phyloP scores from a whole-genome alignment of 2,113 vertebrate species.

The Rhabdomys dilectus region DNA sequence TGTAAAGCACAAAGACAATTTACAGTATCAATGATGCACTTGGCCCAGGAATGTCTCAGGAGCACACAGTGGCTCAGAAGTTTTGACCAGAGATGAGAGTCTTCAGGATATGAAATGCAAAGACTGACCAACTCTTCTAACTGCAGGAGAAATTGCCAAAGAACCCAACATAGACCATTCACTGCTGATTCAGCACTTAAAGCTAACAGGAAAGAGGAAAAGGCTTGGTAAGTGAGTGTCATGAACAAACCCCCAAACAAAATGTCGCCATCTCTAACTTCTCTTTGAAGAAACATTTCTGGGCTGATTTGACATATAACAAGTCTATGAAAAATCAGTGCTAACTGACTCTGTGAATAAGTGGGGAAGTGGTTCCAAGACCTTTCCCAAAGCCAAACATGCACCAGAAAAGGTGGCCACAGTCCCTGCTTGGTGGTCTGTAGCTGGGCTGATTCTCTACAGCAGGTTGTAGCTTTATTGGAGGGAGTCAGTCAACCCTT shows the following conservation, averaged over 20 bases:
- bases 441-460: background rate
- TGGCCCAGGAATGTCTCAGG: background rate
- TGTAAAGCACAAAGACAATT: background rate
- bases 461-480: too few species aligned
- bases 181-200: background rate
- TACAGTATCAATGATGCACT: too few species aligned
- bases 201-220: background rate
- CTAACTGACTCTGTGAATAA: background rate
- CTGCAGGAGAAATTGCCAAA: background rate
- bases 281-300: background rate
- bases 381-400: background rate
- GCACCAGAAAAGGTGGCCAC: too few species aligned
- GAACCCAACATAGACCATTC: background rate
- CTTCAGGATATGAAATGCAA: background rate
- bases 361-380: too few species aligned
- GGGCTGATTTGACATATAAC: background rate
- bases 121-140: background rate
- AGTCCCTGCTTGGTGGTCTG: too few species aligned
- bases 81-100: background rate
- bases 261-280: background rate
- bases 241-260: background rate
- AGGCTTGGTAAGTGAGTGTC: too few species aligned
- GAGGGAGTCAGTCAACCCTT: background rate
- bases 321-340: background rate
- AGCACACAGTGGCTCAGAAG: background rate